A percentile compares a stretch with the other conserved stretches of the same genome.
Conservation (phyloP, 1,140 invertebrate species). For the Charaxes varanes region DNA sequence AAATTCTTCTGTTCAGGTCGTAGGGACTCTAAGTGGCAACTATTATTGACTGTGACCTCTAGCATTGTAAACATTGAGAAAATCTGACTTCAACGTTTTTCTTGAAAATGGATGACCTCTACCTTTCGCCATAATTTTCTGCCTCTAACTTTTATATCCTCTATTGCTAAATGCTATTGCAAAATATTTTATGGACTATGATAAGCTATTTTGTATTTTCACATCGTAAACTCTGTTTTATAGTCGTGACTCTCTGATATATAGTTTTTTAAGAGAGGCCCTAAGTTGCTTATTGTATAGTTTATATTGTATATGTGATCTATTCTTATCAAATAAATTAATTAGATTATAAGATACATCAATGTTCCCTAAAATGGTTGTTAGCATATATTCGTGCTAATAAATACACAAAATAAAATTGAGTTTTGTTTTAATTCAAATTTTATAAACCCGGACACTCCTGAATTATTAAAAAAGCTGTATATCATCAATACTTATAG, state of each 20-base stretch:
- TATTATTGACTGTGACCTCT: slow-evolving; percentile 21
- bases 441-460: too few species aligned
- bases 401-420: slow-evolving; percentile 34
- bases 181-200: not conserved
- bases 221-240: not conserved
- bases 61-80: slow-evolving; percentile 1
- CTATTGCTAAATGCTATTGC: not conserved
- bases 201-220: too few species aligned
- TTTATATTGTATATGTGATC: slow-evolving; percentile 31
- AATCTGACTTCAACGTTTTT: slow-evolving; percentile 2
- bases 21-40: slow-evolving; percentile 23
- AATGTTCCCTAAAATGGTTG: slow-evolving; percentile 37
- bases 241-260: not conserved
- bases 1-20: too few species aligned
- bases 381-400: slow-evolving; percentile 31
- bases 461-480: too few species aligned
- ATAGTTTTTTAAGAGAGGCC: not conserved
- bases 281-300: slow-evolving; percentile 19
- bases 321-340: slow-evolving; percentile 28
- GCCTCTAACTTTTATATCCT: not conserved
- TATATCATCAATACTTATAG: too few species aligned
- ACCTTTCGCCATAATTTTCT: not conserved
- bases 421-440: not conserved
- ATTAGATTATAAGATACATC: slow-evolving; percentile 30
- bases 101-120: slow-evolving; percentile 10